Conservation (phyloP, 2,113 vertebrate species). For the Terrapene triunguis region DNA sequence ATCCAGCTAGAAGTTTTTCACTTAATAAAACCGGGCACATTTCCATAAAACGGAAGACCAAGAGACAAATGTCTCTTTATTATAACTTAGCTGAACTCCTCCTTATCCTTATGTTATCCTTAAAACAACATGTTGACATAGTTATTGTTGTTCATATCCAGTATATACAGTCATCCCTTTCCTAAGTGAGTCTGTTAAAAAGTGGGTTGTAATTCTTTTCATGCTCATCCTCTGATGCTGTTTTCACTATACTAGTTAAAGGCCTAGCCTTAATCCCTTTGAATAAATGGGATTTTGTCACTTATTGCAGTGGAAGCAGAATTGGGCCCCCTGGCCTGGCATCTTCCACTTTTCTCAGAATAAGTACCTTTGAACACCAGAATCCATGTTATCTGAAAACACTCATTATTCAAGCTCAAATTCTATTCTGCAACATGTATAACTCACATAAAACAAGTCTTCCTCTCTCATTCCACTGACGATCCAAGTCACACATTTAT, state of each 20-base stretch:
- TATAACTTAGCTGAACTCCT: background rate
- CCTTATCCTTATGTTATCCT: background rate
- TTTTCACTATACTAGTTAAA: background rate
- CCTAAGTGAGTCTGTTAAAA: background rate
- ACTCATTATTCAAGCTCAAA: background rate
- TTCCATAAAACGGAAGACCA: conserved; percentile 7
- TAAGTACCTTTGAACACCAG: background rate
- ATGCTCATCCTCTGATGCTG: background rate
- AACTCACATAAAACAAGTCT: background rate
- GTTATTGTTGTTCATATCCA: background rate
- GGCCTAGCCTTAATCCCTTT: background rate
- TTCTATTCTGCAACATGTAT: background rate
- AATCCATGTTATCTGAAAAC: background rate
- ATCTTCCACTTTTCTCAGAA: background rate
- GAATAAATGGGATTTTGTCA: background rate
- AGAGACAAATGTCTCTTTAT: background rate
- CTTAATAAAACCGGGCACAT: background rate
- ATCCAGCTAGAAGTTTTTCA: conserved; percentile 16
- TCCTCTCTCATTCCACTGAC: background rate
- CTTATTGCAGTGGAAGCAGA: background rate
- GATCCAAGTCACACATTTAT: background rate
- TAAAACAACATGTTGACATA: background rate
- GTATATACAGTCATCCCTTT: background rate
- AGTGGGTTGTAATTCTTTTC: background rate
- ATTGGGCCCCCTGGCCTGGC: background rate